Evolutionary conservation across 2,888 invertebrate species (phyloP).

Genomic region (Idaea dimidiata): DNA sequence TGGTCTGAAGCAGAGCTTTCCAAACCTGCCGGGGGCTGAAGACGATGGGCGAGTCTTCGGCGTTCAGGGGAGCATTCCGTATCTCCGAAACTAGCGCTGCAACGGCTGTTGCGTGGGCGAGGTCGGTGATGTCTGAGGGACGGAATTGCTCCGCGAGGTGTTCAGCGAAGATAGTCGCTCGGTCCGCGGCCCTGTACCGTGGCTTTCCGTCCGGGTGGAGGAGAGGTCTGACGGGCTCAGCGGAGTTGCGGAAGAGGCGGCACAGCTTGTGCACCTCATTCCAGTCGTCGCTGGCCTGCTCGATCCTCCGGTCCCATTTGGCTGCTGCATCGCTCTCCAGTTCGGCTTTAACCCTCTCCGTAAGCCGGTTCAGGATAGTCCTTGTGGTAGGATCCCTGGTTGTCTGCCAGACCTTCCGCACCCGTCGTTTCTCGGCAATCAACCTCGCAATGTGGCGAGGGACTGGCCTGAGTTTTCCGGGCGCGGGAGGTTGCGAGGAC

Average conservation of each 20-base stretch:
- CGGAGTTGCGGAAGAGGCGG: no score
- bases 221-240: no score
- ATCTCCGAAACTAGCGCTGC: no score
- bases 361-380: not conserved
- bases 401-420: no score
- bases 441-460: no score
- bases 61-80: not conserved
- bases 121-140: not conserved
- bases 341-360: not conserved
- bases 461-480: no score
- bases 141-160: constrained; percentile 1
- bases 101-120: not conserved
- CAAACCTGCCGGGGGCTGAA: constrained; percentile 1
- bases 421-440: no score
- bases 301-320: no score
- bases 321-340: not conserved
- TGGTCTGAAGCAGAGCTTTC: not conserved
- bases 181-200: not conserved
- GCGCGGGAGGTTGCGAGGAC: no score
- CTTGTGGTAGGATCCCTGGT: not conserved
- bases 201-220: no score
- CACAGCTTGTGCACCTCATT: no score
- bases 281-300: no score
- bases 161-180: constrained; percentile 3
- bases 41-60: not conserved